phyloP scores from a whole-genome alignment of 2,797 vertebrate species.

The Sebastolobus alascanus region DNA sequence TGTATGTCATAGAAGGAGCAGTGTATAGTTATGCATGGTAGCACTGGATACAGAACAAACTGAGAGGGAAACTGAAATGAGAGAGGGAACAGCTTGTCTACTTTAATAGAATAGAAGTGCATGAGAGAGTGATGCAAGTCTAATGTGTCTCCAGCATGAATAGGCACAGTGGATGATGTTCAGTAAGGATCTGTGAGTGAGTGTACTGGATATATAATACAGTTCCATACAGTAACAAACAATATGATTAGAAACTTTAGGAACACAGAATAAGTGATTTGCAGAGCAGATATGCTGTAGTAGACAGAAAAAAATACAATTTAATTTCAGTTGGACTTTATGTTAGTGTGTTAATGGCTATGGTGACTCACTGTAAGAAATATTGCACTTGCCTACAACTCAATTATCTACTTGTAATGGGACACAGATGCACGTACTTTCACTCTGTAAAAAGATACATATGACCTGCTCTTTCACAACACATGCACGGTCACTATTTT shows the following conservation, averaged over 20 bases:
- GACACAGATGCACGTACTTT: not conserved
- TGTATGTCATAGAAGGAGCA: constrained; percentile 53
- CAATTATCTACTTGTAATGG: not conserved
- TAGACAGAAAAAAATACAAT: not conserved
- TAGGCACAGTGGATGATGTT: constrained; percentile 28
- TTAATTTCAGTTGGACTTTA: not conserved
- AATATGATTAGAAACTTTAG: not conserved
- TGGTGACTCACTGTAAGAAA: not conserved
- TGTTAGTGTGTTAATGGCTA: not conserved
- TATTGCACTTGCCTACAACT: not conserved
- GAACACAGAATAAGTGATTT: not conserved
- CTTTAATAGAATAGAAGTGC: constrained; percentile 69
- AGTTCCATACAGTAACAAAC: not conserved
- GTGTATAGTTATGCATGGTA: constrained; percentile 49
- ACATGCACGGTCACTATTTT: not conserved
- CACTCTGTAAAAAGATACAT: not conserved
- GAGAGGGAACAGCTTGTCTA: constrained; percentile 71
- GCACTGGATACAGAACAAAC: constrained; percentile 56
- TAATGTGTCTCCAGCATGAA: constrained; percentile 33
- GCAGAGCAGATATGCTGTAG: not conserved
- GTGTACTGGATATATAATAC: not conserved
- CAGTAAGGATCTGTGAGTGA: constrained; percentile 10
- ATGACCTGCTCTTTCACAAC: not conserved
- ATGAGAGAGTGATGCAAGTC: constrained; percentile 55
- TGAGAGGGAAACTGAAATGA: constrained; percentile 65